Evolutionary conservation across 37 sponge, comb jelly and placozoan genomes (phyloP), one percentile per base, ranked within the genome.

Genomic region (Dysidea cf. avara): DNA sequence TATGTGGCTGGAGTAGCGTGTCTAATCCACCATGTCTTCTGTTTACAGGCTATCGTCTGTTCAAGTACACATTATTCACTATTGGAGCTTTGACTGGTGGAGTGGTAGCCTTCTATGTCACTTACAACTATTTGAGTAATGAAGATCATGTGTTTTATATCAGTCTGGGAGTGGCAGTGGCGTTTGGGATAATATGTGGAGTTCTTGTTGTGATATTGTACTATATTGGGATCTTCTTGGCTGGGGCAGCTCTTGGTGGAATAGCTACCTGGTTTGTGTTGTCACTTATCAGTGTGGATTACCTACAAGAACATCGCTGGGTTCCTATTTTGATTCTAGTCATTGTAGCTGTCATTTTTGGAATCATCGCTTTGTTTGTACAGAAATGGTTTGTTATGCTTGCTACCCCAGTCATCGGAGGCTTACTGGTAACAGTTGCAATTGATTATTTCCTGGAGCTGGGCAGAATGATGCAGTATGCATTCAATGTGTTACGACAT

Each of bases 361-460:
- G 84, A 0, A 16, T 83, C 2, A 51, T 83, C 6, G 30, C 84
- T 0, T 66, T 83, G 43, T 17, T 68, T 3, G n/a, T 83, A 35
- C 84, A 83, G 65, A 83, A 83, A 57, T 83, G 84, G 84, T 38
- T 83, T 56, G 73, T 83, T 28, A 83, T 83, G 40, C 3, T 83
- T 1, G 84, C 77, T 7, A 76, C 77, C 3, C 13, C 84, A 12
- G 20, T 83, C 13, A 55, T 83, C 40, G 84, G 84, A 3, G 51
- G 53, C 0, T 76, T 83, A 35, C 39, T 76, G 47, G 53, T 83
- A 20, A 21, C 18, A 12, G 75, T 69, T 69, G 70, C 71, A 1
- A 7, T 83, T 31, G 84, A 83, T 48, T 83, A 83, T 39, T 83
- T 53, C 34, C 33, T 83, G 43, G 84, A 83, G 71, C 71, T 83